phyloP scores from a whole-genome alignment of 2,113 vertebrate genomes.

The Trichomycterus rosablanca region DNA sequence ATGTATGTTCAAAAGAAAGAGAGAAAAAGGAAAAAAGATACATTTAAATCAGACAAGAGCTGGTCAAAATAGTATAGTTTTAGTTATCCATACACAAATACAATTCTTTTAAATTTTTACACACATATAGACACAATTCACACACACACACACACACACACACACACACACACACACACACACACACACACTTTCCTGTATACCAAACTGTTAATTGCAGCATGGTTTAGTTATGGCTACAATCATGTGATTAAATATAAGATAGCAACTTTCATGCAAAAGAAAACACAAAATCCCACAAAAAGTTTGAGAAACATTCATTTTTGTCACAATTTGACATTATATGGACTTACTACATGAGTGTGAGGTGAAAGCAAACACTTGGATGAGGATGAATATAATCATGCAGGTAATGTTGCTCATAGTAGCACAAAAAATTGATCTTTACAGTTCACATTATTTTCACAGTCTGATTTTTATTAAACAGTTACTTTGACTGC shows the following conservation, averaged over 20 bases:
- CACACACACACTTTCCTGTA: constrained; percentile 2
- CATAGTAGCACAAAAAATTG: no score
- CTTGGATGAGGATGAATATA: constrained; percentile 2
- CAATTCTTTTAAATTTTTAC: no score
- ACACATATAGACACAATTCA: constrained; percentile 16
- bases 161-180: constrained; percentile 9
- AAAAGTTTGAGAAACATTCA: constrained; percentile 3
- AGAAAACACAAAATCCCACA: constrained; percentile 15
- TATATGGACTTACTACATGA: constrained; percentile 16
- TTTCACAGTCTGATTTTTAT: not conserved
- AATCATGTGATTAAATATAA: constrained; percentile 21
- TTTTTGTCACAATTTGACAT: constrained; percentile 8
- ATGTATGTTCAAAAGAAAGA: no score
- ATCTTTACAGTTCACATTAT: not conserved
- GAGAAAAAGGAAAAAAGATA: constrained; percentile 13
- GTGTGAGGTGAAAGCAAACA: constrained; percentile 14
- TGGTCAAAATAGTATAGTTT: constrained; percentile 18
- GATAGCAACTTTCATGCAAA: constrained; percentile 28
- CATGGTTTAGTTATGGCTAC: constrained; percentile 25
- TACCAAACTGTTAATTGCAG: constrained; percentile 18
- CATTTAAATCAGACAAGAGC: constrained; percentile 39
- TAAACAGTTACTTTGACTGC: no score
- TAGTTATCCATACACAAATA: constrained; percentile 9
- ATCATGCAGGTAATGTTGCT: not conserved
- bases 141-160: constrained; percentile 6